A percentile compares a stretch with the other conserved stretches of the same genome.
phyloP scores from a whole-genome alignment of 2,113 vertebrate species.

The Catharus minimus region DNA sequence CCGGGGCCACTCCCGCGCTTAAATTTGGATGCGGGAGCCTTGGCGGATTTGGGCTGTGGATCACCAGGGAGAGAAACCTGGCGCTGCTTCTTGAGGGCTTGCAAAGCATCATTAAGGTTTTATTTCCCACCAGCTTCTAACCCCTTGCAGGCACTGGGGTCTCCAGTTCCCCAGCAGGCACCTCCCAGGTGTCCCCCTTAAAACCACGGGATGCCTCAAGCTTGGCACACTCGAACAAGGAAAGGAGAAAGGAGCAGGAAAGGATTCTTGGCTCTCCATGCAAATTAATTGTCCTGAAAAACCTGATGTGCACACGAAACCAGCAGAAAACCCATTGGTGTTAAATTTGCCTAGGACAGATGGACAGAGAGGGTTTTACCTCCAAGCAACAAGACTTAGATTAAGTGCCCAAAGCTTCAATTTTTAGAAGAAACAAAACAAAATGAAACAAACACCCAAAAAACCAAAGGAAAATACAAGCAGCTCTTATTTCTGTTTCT shows the following conservation, averaged over 20 bases:
- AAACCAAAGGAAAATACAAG: not conserved
- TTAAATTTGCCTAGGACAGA: not conserved
- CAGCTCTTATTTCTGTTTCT: not conserved
- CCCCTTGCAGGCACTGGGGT: accelerated
- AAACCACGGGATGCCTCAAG: accelerated
- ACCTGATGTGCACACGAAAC: accelerated
- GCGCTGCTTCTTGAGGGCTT: not conserved
- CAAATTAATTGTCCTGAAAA: not conserved
- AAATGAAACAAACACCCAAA: not conserved
- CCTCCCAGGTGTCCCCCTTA: accelerated
- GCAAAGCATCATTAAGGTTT: not conserved
- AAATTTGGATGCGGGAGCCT: not conserved
- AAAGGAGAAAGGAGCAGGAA: not conserved
- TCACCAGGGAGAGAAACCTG: not conserved
- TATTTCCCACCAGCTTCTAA: not conserved
- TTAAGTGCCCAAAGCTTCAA: not conserved
- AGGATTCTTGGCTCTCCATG: not conserved
- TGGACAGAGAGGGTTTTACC: not conserved
- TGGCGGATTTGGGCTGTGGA: not conserved
- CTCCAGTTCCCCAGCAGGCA: accelerated
- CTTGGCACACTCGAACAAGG: accelerated
- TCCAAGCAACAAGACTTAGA: not conserved
- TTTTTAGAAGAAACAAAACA: not conserved
- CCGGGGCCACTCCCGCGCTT: accelerated
- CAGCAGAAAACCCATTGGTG: not conserved